Conservation (phyloP, 2,113 vertebrate genomes). For the Pimephales promelas region DNA sequence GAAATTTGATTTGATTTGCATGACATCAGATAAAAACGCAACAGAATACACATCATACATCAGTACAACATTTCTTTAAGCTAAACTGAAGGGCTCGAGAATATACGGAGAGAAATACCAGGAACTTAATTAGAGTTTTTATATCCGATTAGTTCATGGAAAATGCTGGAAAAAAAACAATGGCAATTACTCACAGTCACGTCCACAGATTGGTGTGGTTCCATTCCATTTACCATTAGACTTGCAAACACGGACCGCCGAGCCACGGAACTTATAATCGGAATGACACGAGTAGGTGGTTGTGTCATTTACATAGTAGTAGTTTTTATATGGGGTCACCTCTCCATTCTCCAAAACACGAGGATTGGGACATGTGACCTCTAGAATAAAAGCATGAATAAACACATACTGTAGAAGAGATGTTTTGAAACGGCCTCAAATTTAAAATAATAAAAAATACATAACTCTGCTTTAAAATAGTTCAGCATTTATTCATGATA, state of each 20-base stretch:
- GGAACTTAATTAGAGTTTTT: not conserved
- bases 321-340: constrained; percentile 63
- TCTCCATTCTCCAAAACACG: constrained; percentile 69
- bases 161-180: not conserved
- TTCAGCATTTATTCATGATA: not conserved
- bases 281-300: constrained; percentile 78
- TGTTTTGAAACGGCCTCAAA: too few species aligned
- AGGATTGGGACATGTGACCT: constrained; percentile 52
- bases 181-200: constrained; percentile 69
- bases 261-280: constrained; percentile 75
- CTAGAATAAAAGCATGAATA: constrained; percentile 5
- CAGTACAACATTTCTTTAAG: too few species aligned
- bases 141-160: not conserved
- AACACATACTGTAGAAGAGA: not conserved
- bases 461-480: not conserved
- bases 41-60: not conserved
- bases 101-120: too few species aligned
- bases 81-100: too few species aligned
- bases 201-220: constrained; percentile 78
- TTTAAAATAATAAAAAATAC: too few species aligned
- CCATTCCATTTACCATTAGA: constrained; percentile 82
- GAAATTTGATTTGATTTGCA: not conserved
- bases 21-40: not conserved
- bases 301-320: constrained; percentile 73
- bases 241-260: constrained; percentile 75